Evolutionary conservation across 2,888 invertebrate species (phyloP).

Genomic region (Parochlus steinenii): DNA sequence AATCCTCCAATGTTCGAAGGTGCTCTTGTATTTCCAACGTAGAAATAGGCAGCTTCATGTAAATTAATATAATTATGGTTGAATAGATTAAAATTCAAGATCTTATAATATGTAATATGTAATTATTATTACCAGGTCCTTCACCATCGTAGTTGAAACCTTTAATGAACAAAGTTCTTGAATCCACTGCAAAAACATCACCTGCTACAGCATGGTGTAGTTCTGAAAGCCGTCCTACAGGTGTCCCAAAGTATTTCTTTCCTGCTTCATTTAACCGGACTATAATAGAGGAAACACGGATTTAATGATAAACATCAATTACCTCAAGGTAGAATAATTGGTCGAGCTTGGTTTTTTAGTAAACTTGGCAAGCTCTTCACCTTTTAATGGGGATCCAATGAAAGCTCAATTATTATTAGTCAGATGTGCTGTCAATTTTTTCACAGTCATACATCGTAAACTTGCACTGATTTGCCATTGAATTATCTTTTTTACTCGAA

Average conservation of each 20-base stretch:
- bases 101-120: constrained; percentile 17
- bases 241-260: constrained; percentile 55
- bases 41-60: constrained; percentile 90
- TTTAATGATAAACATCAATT: neutral
- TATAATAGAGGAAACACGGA: constrained; percentile 6
- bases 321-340: no score
- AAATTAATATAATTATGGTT: no score
- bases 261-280: constrained; percentile 18
- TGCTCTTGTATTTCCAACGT: constrained; percentile 56
- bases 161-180: constrained; percentile 68
- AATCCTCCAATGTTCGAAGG: constrained; percentile 49
- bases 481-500: no score
- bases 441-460: no score
- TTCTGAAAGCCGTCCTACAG: constrained; percentile 58
- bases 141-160: constrained; percentile 84
- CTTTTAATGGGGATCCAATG: no score
- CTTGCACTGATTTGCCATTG: no score
- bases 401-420: no score
- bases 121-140: constrained; percentile 76
- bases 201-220: constrained; percentile 75
- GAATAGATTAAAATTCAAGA: no score
- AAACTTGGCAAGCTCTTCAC: no score
- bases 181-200: constrained; percentile 74
- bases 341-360: no score
- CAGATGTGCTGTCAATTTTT: no score